These are phyloP conservation scores for Chrysaora quinquecirrha DNA, from an alignment of 30 jellyfish, hydroid and myxozoan genomes.

Conservation along the genomic window DNA sequence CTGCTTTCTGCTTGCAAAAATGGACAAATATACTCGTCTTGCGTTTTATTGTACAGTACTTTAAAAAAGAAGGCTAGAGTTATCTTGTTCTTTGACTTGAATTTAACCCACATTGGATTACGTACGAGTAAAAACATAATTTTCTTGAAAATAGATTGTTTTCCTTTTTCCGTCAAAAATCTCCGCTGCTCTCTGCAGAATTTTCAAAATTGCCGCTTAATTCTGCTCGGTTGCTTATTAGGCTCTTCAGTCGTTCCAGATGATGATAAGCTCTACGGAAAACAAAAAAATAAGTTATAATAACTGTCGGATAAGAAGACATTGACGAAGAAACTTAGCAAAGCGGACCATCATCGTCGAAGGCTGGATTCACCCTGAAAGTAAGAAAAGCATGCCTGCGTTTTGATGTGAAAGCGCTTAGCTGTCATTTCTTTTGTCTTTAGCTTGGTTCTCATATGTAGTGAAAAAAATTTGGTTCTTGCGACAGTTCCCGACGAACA, in stretches of 20 bases:
- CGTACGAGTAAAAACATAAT: too few species aligned
- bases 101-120: not conserved
- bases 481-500: too few species aligned
- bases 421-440: not conserved
- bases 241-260: conserved; percentile 55
- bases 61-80: too few species aligned
- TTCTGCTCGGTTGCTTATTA: conserved; percentile 40
- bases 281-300: not conserved
- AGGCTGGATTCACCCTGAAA: too few species aligned
- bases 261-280: conserved; percentile 65
- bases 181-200: not conserved
- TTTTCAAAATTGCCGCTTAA: not conserved
- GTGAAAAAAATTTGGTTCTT: not conserved
- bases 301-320: not conserved
- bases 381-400: not conserved
- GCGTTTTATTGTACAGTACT: too few species aligned
- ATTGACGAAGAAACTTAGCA: not conserved
- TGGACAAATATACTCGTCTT: too few species aligned
- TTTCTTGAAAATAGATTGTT: not conserved
- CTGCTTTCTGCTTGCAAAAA: too few species aligned
- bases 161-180: not conserved
- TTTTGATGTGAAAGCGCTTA: not conserved
- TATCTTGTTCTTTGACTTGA: not conserved
- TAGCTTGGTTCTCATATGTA: not conserved
- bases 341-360: too few species aligned